phyloP scores from a whole-genome alignment of 37 sponge, comb jelly and placozoan genomes.

The Crambe crambe region DNA sequence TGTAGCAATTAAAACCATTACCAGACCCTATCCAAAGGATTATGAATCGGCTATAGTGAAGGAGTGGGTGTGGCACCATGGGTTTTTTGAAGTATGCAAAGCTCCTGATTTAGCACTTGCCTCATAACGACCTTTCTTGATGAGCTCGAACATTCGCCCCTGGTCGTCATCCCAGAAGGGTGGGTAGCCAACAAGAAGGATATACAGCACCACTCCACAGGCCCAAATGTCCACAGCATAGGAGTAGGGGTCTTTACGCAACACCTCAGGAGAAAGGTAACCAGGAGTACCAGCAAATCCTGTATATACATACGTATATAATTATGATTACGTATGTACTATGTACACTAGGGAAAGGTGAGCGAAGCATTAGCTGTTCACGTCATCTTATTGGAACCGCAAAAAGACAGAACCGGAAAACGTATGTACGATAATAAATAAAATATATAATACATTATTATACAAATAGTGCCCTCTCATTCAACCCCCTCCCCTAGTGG shows the following conservation, averaged over 20 bases:
- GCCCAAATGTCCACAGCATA: constrained; percentile 91
- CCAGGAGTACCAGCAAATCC: constrained; percentile 98
- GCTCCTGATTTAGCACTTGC: too few relatives aligned
- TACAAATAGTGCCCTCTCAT: too few relatives aligned
- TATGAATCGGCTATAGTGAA: not conserved
- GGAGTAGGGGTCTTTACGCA: constrained; percentile 86
- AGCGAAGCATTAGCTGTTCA: too few relatives aligned
- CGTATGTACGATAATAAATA: too few relatives aligned
- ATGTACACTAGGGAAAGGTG: too few relatives aligned
- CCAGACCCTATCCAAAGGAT: not conserved
- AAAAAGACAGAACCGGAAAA: too few relatives aligned
- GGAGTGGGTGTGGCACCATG: not conserved
- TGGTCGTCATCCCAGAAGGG: constrained; percentile 98
- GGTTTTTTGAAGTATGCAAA: too few relatives aligned
- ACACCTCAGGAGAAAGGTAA: constrained; percentile 93
- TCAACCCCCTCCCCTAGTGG: too few relatives aligned
- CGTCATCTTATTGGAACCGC: too few relatives aligned
- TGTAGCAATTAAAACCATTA: not conserved
- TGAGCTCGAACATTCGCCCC: constrained; percentile 78
- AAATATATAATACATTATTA: too few relatives aligned
- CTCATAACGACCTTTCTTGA: constrained; percentile 78
- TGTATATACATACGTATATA: too few relatives aligned
- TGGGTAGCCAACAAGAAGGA: constrained; percentile 93
- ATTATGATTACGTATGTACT: too few relatives aligned
- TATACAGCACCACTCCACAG: constrained; percentile 94